These are phyloP conservation scores for Leptopilina boulardi DNA, from an alignment of 1,140 invertebrate species.

Conservation along the genomic window DNA sequence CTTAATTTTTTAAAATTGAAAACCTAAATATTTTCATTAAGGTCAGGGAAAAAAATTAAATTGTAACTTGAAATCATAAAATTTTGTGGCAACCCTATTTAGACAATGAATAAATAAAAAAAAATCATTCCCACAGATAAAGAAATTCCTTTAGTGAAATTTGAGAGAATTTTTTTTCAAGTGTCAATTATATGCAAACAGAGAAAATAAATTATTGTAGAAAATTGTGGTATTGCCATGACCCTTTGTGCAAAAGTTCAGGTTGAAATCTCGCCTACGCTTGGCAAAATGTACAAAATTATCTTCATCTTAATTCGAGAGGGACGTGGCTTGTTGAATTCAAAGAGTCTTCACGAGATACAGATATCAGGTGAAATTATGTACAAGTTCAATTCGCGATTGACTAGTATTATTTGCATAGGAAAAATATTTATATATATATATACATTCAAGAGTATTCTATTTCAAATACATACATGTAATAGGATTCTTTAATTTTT, in stretches of 20 bases:
- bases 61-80: too few species aligned
- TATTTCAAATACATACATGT: too few species aligned
- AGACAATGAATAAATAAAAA: too few species aligned
- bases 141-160: too few species aligned
- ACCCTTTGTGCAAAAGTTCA: constrained; percentile 3
- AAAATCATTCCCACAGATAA: too few species aligned
- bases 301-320: constrained; percentile 20
- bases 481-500: too few species aligned
- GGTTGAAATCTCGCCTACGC: constrained; percentile 8
- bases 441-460: neutral
- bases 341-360: neutral
- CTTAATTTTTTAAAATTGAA: too few species aligned
- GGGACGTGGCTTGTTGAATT: neutral
- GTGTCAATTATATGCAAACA: neutral
- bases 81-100: too few species aligned
- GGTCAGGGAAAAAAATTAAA: too few species aligned
- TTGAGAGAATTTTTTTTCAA: neutral
- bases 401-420: neutral
- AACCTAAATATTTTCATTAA: too few species aligned
- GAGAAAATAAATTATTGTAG: neutral
- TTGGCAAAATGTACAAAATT: neutral
- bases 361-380: constrained; percentile 5
- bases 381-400: neutral
- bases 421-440: neutral
- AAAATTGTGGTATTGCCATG: neutral